These are phyloP conservation scores for Prolemur simus DNA, from an alignment of 2,113 vertebrate species.

Conservation along the genomic window DNA sequence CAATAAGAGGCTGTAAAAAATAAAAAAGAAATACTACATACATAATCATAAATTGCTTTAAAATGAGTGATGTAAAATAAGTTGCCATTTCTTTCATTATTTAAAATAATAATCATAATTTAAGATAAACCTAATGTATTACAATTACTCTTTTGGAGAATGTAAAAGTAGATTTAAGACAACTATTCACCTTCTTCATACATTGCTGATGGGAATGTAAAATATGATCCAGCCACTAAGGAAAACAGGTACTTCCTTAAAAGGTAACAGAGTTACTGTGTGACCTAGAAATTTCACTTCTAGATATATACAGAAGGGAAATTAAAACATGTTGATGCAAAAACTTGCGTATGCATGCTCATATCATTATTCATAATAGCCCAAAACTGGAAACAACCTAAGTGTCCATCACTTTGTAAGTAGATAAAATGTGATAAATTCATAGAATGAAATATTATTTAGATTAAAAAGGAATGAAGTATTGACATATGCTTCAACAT, in stretches of 20 bases:
- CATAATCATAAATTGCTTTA: neutral
- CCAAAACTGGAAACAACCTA: neutral
- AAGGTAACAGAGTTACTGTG: neutral
- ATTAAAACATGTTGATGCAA: neutral
- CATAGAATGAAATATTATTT: neutral
- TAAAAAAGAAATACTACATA: neutral
- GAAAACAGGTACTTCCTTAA: neutral
- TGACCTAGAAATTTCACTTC: neutral
- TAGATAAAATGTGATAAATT: neutral
- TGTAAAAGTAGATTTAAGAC: neutral
- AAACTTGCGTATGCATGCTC: neutral
- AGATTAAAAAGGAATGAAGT: neutral
- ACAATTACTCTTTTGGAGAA: constrained; percentile 9
- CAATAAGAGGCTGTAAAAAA: neutral
- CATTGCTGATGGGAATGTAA: neutral
- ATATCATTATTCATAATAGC: neutral
- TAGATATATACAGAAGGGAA: neutral
- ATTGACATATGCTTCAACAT: neutral
- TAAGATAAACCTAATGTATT: neutral
- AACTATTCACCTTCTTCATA: neutral
- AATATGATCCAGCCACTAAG: neutral
- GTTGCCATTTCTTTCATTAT: neutral
- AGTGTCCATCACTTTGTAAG: neutral
- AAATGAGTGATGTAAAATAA: neutral
- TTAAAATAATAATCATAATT: neutral